Evolutionary conservation across 2,888 invertebrate genomes (phyloP), one percentile per base, ranked within the genome.

Genomic region (Caenorhabditis auriculariae): DNA sequence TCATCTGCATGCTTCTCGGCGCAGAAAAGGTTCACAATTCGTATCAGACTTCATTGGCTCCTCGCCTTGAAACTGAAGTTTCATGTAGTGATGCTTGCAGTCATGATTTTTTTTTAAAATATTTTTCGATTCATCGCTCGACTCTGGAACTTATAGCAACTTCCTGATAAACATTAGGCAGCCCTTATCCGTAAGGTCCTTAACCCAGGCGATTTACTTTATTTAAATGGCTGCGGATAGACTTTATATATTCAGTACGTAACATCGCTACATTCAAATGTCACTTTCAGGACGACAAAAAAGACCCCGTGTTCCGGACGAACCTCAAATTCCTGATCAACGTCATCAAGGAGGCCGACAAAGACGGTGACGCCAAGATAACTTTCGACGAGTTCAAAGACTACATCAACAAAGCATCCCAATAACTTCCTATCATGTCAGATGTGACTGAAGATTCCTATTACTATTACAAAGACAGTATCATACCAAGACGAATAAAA

Each of bases 341-440:
- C 41, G 61, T 72, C 38, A 73, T 77, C 50, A 77, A 77, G 63
- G 66, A 68, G 51, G 77, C 77, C 7, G 77, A 77, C 54, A 70
- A 75, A 54, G 74, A 77, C 48, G 76, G 76, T 24, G 77, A 77
- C 48, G 59, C 65, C 28, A 75, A 75, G 63, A 77, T 77, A 43
- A 75, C 63, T 24, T 77, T 77, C 54, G 73, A 77, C 19, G 76
- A 76, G 47, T 77, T 77, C 74, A 76, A 75, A 55, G 69, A 74
- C 44, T 77, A 76, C 61, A 76, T 77, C 66, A 66, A 66, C 55
- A 69, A 74, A 46, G 76, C 69, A n/a, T n/a, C n/a, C n/a, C n/a
- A n/a, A n/a, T n/a, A n/a, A n/a, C n/a, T n/a, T n/a, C n/a, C n/a
- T n/a, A n/a, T n/a, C n/a, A n/a, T n/a, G n/a, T n/a, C n/a, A n/a